phyloP scores from a whole-genome alignment of 2,113 vertebrate species.

The Ramphastos sulfuratus region DNA sequence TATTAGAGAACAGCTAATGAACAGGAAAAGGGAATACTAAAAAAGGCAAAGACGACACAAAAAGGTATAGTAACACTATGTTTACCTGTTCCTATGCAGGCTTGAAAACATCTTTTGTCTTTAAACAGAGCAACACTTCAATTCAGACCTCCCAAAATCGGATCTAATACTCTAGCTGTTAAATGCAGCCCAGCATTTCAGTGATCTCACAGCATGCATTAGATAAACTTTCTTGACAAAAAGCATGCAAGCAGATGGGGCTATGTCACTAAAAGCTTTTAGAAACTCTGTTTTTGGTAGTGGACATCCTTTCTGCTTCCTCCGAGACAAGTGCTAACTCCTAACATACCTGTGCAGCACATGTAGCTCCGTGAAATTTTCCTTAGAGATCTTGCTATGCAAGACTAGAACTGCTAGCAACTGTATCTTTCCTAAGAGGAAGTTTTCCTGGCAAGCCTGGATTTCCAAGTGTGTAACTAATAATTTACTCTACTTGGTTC shows the following conservation, averaged over 20 bases:
- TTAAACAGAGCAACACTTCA: not conserved
- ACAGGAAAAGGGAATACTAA: not conserved
- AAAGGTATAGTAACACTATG: not conserved
- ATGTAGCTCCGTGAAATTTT: not conserved
- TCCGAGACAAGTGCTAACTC: not conserved
- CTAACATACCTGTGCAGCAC: not conserved
- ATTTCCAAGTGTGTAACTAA: not conserved
- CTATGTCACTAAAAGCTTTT: not conserved
- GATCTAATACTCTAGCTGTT: not conserved
- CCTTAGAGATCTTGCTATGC: not conserved
- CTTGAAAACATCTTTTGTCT: not conserved
- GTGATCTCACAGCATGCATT: not conserved
- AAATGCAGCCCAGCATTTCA: not conserved
- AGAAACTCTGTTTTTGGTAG: not conserved
- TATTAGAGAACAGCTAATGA: not conserved
- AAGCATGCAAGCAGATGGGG: not conserved
- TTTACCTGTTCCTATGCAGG: not conserved
- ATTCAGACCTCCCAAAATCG: not conserved
- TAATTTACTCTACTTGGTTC: not conserved
- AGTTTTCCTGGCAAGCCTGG: not conserved
- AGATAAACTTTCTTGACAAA: not conserved
- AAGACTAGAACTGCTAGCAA: not conserved
- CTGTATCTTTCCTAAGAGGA: not conserved
- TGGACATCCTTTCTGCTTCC: not conserved
- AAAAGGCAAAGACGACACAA: not conserved